Evolutionary conservation across 2,113 vertebrate genomes (phyloP).

Genomic region (Hippoglossus stenolepis): DNA sequence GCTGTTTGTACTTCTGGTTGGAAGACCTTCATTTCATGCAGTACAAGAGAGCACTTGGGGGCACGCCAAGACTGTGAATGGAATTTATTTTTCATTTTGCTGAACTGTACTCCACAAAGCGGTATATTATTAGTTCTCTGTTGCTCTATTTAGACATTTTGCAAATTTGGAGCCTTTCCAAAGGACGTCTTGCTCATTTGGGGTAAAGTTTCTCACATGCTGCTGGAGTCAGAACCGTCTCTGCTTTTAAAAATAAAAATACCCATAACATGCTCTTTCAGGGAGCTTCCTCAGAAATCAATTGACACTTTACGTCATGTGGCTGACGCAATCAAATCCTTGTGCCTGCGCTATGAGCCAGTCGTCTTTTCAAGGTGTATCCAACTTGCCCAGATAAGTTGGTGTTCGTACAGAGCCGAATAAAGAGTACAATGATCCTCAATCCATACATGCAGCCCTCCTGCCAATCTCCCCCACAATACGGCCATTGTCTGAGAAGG

Average conservation of each 20-base stretch:
- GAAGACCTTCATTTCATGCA: constrained; percentile 30
- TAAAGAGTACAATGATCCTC: constrained; percentile 10
- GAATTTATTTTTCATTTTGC: constrained; percentile 56
- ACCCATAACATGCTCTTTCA: constrained; percentile 19
- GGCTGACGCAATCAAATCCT: not conserved
- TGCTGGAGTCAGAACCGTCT: constrained; percentile 4
- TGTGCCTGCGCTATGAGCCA: not conserved
- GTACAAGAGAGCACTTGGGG: constrained; percentile 35
- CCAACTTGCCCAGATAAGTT: constrained; percentile 1
- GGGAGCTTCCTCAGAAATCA: constrained; percentile 15
- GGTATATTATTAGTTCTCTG: constrained; percentile 15
- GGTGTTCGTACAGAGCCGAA: not conserved
- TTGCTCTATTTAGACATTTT: constrained; percentile 34
- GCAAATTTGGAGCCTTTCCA: constrained; percentile 29
- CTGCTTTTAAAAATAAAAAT: not conserved
- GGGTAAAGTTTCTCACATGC: constrained; percentile 22
- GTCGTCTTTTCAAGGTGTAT: not conserved
- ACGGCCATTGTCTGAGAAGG: constrained; percentile 50
- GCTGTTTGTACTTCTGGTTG: constrained; percentile 26
- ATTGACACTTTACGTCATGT: constrained; percentile 1
- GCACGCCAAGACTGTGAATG: constrained; percentile 31
- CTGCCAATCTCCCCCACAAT: constrained; percentile 41
- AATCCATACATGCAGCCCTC: constrained; percentile 26
- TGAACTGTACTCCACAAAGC: constrained; percentile 43
- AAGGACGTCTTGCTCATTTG: constrained; percentile 25